Base-by-base conservation (phyloP, 2,888 invertebrate species). In the Agrilus mali region DNA sequence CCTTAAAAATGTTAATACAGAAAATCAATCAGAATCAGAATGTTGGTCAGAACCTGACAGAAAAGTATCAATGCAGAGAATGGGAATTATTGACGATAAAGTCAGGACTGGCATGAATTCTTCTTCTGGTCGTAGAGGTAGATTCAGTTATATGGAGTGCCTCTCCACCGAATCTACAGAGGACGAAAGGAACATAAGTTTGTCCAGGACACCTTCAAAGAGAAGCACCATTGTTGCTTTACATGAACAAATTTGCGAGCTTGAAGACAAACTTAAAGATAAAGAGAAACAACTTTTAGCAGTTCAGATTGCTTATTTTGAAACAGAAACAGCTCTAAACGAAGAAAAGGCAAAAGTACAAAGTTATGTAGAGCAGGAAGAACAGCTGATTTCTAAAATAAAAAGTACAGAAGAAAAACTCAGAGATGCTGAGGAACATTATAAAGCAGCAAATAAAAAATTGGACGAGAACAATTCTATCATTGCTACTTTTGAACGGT, bases 1-100 rank as follows among this genome's bases (percentile, higher is more conserved):
- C 2, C 46, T 60, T 10, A 63, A 60, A 48, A 54, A 51, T 27
- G 49, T 55, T 41, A 57, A 55, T 33, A 32, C 40, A 12, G 62
- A 61, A 12, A 57, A 55, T 42, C 68, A 68, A 6, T 75, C 80
- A 2, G 89, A 89, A 59, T 86, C 87, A 0, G 89, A 90, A 60
- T 80, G 84, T 31, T 89, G 88, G 81, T 88, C 88, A 0, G 89
- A 89, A 59, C 88, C 89, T 0, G 89, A 89, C 59, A 73, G 86
- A 37, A 79, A 77, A 46, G 86, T 89, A 2, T 88, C 88, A 0
- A 66, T 81, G 47, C 86, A 84, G 0, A 74, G 89, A 48, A 87
- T 89, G 17, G 88, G 88, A 1, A 58, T 80, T 3, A 72, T 71
- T 41, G 74, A 74, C 40, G 67, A 62, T 68, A 71, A 33, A 61